Evolutionary conservation across 2,113 vertebrate species (phyloP).

Genomic region (Dasyurus viverrinus): DNA sequence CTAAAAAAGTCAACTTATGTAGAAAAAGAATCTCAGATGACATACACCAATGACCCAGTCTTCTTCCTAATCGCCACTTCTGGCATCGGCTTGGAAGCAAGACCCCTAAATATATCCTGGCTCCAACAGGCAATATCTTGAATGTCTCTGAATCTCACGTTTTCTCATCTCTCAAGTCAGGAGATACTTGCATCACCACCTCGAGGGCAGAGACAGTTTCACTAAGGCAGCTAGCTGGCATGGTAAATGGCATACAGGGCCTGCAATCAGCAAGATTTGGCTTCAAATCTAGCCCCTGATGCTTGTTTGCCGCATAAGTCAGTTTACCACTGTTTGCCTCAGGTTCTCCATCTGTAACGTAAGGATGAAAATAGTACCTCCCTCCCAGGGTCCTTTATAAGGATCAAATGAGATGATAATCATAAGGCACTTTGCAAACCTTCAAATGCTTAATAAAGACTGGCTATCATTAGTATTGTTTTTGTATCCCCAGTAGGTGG

Average conservation of each 20-base stretch:
- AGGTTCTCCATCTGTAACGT: not conserved
- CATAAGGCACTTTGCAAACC: not conserved
- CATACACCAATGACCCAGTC: not conserved
- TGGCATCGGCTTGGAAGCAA: not conserved
- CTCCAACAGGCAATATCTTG: not conserved
- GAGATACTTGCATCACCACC: not conserved
- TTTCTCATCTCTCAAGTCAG: not conserved
- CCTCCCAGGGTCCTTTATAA: not conserved
- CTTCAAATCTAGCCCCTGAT: not conserved
- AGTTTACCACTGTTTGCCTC: not conserved
- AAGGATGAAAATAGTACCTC: not conserved
- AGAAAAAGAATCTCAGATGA: constrained; percentile 36
- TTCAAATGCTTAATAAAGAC: not conserved
- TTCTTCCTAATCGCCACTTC: not conserved
- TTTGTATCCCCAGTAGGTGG: not conserved
- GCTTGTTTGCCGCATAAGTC: not conserved
- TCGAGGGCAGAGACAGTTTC: not conserved
- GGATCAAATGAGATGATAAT: not conserved
- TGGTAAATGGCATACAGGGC: not conserved
- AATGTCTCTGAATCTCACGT: not conserved
- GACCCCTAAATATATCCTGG: not conserved
- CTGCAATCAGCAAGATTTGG: not conserved
- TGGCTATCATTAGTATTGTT: not conserved
- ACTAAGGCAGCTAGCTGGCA: not conserved
- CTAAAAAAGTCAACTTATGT: not conserved